Evolutionary conservation across 1,140 invertebrate species (phyloP), one percentile per base, ranked within the genome.

Genomic region (Dufourea novaeangliae): DNA sequence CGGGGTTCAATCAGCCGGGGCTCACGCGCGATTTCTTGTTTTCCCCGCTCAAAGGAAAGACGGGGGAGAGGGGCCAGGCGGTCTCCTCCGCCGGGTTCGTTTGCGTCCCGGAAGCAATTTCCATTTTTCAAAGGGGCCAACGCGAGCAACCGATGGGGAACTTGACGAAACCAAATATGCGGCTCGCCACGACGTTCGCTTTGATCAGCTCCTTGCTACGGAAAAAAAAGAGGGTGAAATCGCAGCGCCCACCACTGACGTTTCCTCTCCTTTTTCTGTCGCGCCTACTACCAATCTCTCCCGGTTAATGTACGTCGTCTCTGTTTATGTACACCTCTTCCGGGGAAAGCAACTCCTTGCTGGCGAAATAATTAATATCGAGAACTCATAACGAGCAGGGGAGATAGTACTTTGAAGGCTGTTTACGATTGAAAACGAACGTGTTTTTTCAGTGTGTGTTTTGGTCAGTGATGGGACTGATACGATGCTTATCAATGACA

Each of bases 81-180:
- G 75, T 86, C 85, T 82, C 66, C 71, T 50, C 63, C 57, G 61
- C 52, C 34, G 46, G 20, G 46, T 50, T 50, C 75, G 79, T 61
- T 79, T 74, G 66, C 72, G 62, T 39, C 56, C 69, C 56, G 70
- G 74, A 79, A 74, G 84, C 84, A 88, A 88, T 88, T 88, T 86
- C 81, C 67, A 84, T 80, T 85, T 87, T 87, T 87, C 83, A 83
- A 84, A 84, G 81, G 77, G 78, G 59, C 66, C 66, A 82, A 66
- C 69, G 10, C 44, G 63, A 70, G 63, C 56, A 52, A 29, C 52
- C 50, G 69, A 83, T 54, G 59, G 78, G n/a, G 66, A 64, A 83
- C 63, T 82, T 69, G 69, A 62, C 68, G 69, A 79, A 87, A 86
- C 80, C 79, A 87, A 87, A 87, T 87, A 87, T 80, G 82, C 85